Base-by-base conservation (phyloP, 1,140 invertebrate species). In the Oncopodura yosiiana region DNA sequence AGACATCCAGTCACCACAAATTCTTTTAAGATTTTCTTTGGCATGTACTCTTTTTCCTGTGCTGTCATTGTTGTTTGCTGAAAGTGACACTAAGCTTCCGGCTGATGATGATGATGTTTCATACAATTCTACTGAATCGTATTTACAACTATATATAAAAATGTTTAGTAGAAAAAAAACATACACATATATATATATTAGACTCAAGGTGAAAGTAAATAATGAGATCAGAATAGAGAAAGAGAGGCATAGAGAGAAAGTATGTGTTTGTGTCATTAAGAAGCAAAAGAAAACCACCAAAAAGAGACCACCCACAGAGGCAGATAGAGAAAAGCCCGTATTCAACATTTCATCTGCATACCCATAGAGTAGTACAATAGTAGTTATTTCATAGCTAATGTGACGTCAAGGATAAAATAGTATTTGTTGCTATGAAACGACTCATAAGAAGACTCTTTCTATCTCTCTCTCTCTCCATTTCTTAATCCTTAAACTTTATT, bases 1-100 rank as follows among this genome's bases (percentile, higher is more conserved):
- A 9, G 76, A 73, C 58, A 77, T 81, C 80, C 81, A 84, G 66
- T 86, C 81, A 2, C 83, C 83, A 67, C 84, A 87, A 3, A 79
- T 69, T 6, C 74, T 67, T 30, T 70, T 66, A 14, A 51, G 23
- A 18, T 66, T 65, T 32, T 56, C 48, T 26, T 34, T 44, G 34
- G 9, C 2, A 56, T 44, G 12, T 64, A 29, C 11, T 60, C 52
- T 48, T 60, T 45, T 39, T 55, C 48, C 21, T 34, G 45, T 60
- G 57, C 3, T 50, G 49, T 46, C 49, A 27, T 60, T 53, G 42
- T 61, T n/a, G 24, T 1, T 37, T 51, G 14, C 36, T 16, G 11
- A 43, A 44, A 14, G 30, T 46, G 34, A 14, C 11, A 44, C 32
- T 8, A 38, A 54, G 23, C 51, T 32, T 29, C 19, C 38, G 43